phyloP scores from a whole-genome alignment of 2,797 vertebrate species.

The Coregonus ussuriensis region DNA sequence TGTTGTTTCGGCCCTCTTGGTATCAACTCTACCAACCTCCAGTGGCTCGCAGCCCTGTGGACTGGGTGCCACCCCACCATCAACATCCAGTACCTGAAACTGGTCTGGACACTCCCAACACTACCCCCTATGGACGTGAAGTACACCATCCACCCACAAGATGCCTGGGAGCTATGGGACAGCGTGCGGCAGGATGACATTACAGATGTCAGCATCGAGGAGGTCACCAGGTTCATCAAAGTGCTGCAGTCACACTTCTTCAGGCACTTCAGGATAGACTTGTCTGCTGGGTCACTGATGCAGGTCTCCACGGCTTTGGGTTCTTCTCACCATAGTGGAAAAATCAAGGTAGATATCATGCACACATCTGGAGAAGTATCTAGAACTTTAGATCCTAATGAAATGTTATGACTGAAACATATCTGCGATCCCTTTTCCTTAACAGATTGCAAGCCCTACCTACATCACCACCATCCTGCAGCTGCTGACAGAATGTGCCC shows the following conservation, averaged over 20 bases:
- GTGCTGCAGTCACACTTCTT: slow-evolving; percentile 87
- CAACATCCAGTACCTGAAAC: slow-evolving; percentile 71
- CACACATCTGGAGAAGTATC: neutral
- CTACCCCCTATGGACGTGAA: slow-evolving; percentile 81
- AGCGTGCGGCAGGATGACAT: slow-evolving; percentile 72
- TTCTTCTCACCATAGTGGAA: slow-evolving; percentile 82
- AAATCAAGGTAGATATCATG: slow-evolving; percentile 82
- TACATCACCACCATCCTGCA: slow-evolving; percentile 82
- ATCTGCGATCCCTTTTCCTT: neutral
- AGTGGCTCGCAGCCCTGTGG: slow-evolving; percentile 91
- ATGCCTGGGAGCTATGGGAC: slow-evolving; percentile 89
- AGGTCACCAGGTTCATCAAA: slow-evolving; percentile 84
- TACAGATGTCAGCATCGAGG: slow-evolving; percentile 76
- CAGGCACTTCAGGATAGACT: slow-evolving; percentile 88
- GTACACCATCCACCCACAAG: slow-evolving; percentile 81
- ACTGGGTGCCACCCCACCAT: slow-evolving; percentile 77
- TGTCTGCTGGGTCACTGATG: slow-evolving; percentile 83
- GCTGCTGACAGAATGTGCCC: slow-evolving; percentile 88
- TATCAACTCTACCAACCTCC: slow-evolving; percentile 82
- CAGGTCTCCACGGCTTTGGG: slow-evolving; percentile 87
- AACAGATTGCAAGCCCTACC: slow-evolving; percentile 84
- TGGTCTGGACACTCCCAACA: slow-evolving; percentile 82
- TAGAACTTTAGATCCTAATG: too few species aligned
- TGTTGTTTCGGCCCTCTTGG: slow-evolving; percentile 83
- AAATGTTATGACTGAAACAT: too few species aligned